phyloP scores from a whole-genome alignment of 2,888 invertebrate species.

The Metallyticus violacea region DNA sequence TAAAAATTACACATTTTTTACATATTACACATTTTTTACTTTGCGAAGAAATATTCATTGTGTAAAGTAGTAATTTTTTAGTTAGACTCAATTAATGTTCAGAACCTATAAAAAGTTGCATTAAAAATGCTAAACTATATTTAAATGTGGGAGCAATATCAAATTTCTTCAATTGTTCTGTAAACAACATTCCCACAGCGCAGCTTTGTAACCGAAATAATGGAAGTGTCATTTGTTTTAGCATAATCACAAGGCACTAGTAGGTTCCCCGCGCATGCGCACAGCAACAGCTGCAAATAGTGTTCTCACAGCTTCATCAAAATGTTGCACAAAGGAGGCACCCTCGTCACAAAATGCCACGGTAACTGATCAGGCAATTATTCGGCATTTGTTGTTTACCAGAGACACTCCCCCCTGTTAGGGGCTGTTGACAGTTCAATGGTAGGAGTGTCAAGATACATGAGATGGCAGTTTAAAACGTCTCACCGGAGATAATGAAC shows the following conservation, averaged over 20 bases:
- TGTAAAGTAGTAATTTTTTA: too few species aligned
- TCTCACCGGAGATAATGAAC: too few species aligned
- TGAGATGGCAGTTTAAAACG: neutral
- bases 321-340: neutral
- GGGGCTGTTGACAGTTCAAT: neutral
- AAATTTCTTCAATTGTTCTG: neutral
- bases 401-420: neutral
- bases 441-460: neutral
- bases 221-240: neutral
- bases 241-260: neutral
- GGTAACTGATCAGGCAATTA: slow-evolving; percentile 28
- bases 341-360: neutral
- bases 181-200: neutral
- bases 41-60: too few species aligned
- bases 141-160: too few species aligned
- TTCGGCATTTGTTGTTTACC: slow-evolving; percentile 21
- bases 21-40: too few species aligned
- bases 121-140: too few species aligned
- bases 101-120: too few species aligned
- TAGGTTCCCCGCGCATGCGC: too few species aligned
- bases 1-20: too few species aligned
- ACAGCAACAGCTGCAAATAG: neutral
- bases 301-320: neutral
- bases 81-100: too few species aligned
- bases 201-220: neutral